Evolutionary conservation across 2,888 invertebrate genomes (phyloP), one percentile per base, ranked within the genome.

Genomic region (Leptopilina drosophilae): DNA sequence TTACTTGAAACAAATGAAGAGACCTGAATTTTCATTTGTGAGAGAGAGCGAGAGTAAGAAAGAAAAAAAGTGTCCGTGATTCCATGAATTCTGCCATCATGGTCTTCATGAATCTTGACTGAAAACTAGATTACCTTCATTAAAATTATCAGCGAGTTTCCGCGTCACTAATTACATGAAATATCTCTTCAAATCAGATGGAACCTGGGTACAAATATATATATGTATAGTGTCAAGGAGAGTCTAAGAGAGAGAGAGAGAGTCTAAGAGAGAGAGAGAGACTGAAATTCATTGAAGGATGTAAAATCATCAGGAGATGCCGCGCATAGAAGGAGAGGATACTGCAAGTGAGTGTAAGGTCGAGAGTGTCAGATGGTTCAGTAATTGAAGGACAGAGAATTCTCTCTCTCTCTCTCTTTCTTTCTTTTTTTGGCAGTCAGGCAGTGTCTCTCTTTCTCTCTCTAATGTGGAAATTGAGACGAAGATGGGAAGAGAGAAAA

Each of bases 311-410:
- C 49, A 69, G 67, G 49, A 49, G 49, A 69, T 49, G 67, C 67
- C 20, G 1, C 20, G 1, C 42, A 42, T 33, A 33, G 42, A 42
- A 42, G 42, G 26, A 73, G 77, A 78, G 77, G 81, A 78, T 42
- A 42, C 78, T 78, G 79, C 78, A 42, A 42, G 77, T 77, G 75
- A 77, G 73, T 75, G 82, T 81, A 84, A 84, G 82, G 82, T 82
- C 81, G 82, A 82, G 82, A 82, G 82, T 82, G 80, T 81, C 78
- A 81, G 82, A 82, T 84, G 82, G 82, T 78, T 80, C 83, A 80
- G 83, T 82, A 82, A 84, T 82, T 82, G 80, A 76, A 82, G 80
- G 77, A 78, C 33, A 33, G 33, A 33, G 33, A 33, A 4, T 5
- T 33, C 33, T 33, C 33, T 33, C 33, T 33, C 33, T 33, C 33